Percentiles rank a stretch among this genome's conserved stretches.
phyloP scores from a whole-genome alignment of 2,113 vertebrate genomes.

The Chionodraco myersi region DNA sequence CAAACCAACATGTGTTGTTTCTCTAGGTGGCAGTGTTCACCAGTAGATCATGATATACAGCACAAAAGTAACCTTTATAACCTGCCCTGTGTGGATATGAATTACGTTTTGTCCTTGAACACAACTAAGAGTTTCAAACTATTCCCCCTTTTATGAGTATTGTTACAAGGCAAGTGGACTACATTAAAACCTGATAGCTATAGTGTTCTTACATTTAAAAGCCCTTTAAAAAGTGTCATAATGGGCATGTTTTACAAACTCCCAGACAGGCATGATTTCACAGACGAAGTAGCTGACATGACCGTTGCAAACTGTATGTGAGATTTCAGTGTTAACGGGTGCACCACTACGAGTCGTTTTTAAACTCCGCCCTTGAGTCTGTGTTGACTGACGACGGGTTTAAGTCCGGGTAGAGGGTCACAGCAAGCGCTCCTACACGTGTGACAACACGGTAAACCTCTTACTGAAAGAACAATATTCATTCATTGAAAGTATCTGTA shows the following conservation, averaged over 20 bases:
- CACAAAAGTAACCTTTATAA: background rate
- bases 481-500: background rate
- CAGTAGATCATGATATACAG: conserved; percentile 3
- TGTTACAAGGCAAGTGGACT: background rate
- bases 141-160: background rate
- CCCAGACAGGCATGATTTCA: too few relatives aligned
- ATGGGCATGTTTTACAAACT: background rate
- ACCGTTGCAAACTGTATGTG: background rate
- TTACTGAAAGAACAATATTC: background rate
- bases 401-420: conserved; percentile 57
- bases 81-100: background rate
- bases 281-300: background rate
- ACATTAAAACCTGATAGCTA: background rate
- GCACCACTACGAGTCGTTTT: background rate
- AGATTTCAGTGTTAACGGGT: background rate
- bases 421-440: conserved; percentile 44
- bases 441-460: conserved; percentile 15
- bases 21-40: conserved; percentile 66
- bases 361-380: conserved; percentile 59
- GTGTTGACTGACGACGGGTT: conserved; percentile 5
- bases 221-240: conserved; percentile 8
- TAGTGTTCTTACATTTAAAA: background rate
- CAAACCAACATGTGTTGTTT: background rate
- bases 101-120: conserved; percentile 9
- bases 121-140: background rate